phyloP scores from a whole-genome alignment of 1,140 invertebrate genomes.

The Drosophila cardini region DNA sequence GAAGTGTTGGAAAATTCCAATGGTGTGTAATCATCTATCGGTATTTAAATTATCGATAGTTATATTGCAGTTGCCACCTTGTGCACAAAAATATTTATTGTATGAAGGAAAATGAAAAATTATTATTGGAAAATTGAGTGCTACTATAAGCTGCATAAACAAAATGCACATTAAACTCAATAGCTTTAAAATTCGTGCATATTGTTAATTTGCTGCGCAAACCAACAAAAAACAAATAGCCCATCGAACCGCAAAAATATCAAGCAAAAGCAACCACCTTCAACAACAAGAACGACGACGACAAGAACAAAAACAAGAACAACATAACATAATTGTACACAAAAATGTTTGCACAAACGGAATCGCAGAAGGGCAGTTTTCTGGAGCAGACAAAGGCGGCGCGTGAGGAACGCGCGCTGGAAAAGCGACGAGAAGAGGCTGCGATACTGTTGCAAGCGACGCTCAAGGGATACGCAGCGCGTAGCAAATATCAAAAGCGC shows the following conservation, averaged over 20 bases:
- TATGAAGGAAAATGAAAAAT: conserved; percentile 57
- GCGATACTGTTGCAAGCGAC: conserved; percentile 90
- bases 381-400: conserved; percentile 94
- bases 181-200: conserved; percentile 21
- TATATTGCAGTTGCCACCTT: conserved; percentile 7
- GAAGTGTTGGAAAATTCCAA: neutral
- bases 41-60: conserved; percentile 3
- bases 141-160: conserved; percentile 40
- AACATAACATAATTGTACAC: conserved; percentile 34
- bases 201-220: conserved; percentile 37
- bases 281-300: conserved; percentile 45
- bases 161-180: conserved; percentile 52
- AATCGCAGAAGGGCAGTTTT: conserved; percentile 88
- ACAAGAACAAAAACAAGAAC: conserved; percentile 41
- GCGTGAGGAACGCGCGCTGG: conserved; percentile 92
- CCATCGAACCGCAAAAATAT: conserved; percentile 36
- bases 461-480: conserved; percentile 90
- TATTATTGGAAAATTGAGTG: conserved; percentile 64
- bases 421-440: conserved; percentile 90
- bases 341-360: conserved; percentile 87
- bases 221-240: conserved; percentile 30
- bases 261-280: conserved; percentile 29
- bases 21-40: neutral
- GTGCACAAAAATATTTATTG: neutral
- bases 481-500: conserved; percentile 78